Evolutionary conservation across 2,797 vertebrate genomes (phyloP), one percentile per base, ranked within the genome.

Genomic region (Acanthopagrus latus): DNA sequence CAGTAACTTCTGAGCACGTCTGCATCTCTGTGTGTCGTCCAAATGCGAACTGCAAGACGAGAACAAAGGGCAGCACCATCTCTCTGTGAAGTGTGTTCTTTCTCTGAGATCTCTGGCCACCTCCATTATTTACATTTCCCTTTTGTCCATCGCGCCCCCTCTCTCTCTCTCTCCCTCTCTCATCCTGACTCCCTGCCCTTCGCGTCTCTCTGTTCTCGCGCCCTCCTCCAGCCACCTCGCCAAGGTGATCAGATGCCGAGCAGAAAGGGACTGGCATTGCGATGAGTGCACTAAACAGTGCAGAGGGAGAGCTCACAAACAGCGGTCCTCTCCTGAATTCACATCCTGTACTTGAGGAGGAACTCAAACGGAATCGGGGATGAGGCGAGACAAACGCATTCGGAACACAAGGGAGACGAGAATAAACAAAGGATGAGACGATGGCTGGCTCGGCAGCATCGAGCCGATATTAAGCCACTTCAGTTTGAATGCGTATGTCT

Each of bases 231-330:
- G 65, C 78, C 84, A 74, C 71, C 83, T 85, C 16, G 44, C 76
- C 79, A 84, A 89, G 83, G 86, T 89, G 88, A 90, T 89, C 76
- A 64, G 77, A 44, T 65, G 70, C 74, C 71, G 52, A 43, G 52
- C 54, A 64, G 64, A 76, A 62, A 69, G 67, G 70, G 68, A 69
- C 64, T 44, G 57, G 71, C 72, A 60, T 52, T 62, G 58, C 64
- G 70, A 86, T 58, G 67, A 79, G 72, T 71, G 57, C 79, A 55
- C 76, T 70, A 80, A 88, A 71, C 46, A 62, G 62, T 38, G 73
- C 51, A 52, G 64, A 65, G 73, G 65, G 67, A 83, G 27, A 64
- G 72, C 16, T 75, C 81, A 83, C 73, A 88, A 81, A 84, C 83
- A 82, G 71, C 56, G 43, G 67, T 8, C 63, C 86, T 84, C 76